Base-by-base conservation (phyloP, 2,797 vertebrate genomes). In the Sphaeramia orbicularis region DNA sequence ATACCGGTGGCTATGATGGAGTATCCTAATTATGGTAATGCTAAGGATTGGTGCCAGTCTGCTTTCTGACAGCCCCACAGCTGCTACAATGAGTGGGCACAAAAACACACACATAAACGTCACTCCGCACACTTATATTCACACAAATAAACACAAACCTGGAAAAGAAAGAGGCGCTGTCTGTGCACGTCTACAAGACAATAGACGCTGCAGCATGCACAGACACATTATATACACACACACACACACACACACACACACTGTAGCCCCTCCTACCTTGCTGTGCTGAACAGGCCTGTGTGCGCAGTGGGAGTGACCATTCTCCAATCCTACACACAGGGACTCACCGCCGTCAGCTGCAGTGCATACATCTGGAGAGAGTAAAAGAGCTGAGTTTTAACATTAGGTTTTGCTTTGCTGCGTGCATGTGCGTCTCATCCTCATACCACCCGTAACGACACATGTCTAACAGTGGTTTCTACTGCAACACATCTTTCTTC, bases 301-400 rank as follows among this genome's bases (percentile, higher is more conserved):
- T 71, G 86, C 77, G 53, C 80, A 86, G 53, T 89, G 88, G 10
- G 86, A 87, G 81, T 93, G 88, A 49, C 89, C 92, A 64, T 93
- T 91, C 89, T 96, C 94, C 5, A 92, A 91, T 81, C 88, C 92
- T 78, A 95, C 93, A 55, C 92, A 90, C 77, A 88, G 91, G 68
- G 95, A 78, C 74, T 85, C 91, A 11, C 90, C 89, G 7, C 91
- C 74, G 10, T 96, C 95, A 37, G 94, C 95, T 66, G 94, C 95
- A 15, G 92, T 89, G 58, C 92, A 95, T 76, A 98, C 96, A 89
- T 97, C 97, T 99, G 92, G 66, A 64, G 83, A 59, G n/a, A 71
- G 27, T 27, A 27, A 65, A 38, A 78, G 15, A 41, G 21, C 53
- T n/a, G 2, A 48, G 12, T 18, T 56, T 43, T 7, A 58, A 30